These are phyloP conservation scores for Rhinoraja longicauda DNA, from an alignment of 2,797 vertebrate species.

Conservation along the genomic window DNA sequence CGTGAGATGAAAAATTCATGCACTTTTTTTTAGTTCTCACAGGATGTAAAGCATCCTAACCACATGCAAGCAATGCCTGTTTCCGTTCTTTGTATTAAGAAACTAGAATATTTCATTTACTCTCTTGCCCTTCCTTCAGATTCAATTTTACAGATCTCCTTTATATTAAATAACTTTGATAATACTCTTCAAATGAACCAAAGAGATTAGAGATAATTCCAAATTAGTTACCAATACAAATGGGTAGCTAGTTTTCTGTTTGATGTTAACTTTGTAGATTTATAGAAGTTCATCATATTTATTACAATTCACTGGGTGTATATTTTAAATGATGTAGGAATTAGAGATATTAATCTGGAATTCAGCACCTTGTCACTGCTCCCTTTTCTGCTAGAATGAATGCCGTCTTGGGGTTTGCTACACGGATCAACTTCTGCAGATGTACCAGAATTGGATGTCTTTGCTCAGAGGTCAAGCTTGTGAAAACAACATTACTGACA, in stretches of 20 bases:
- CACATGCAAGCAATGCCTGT: background rate
- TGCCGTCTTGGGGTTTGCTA: conserved; percentile 74
- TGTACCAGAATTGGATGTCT: conserved; percentile 73
- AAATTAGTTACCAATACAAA: background rate
- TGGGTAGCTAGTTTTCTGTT: no score
- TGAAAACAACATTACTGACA: conserved; percentile 84
- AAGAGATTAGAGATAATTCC: background rate
- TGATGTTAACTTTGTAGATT: background rate
- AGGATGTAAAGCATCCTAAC: background rate
- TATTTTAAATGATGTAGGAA: background rate
- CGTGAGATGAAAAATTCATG: background rate
- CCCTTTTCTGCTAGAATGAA: conserved; percentile 84
- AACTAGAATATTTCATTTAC: background rate
- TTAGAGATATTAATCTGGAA: no score
- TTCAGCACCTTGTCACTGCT: conserved; percentile 73
- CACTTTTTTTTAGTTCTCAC: background rate
- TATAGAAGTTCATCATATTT: background rate
- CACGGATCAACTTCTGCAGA: conserved; percentile 79
- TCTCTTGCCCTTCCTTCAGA: background rate
- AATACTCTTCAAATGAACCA: background rate
- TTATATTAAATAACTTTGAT: background rate
- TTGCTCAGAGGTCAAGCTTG: conserved; percentile 71
- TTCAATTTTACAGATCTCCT: background rate
- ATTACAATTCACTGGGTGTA: background rate
- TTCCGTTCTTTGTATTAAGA: background rate